Conservation (phyloP, 1,140 invertebrate species). For the Rhyacophila brunnea region DNA sequence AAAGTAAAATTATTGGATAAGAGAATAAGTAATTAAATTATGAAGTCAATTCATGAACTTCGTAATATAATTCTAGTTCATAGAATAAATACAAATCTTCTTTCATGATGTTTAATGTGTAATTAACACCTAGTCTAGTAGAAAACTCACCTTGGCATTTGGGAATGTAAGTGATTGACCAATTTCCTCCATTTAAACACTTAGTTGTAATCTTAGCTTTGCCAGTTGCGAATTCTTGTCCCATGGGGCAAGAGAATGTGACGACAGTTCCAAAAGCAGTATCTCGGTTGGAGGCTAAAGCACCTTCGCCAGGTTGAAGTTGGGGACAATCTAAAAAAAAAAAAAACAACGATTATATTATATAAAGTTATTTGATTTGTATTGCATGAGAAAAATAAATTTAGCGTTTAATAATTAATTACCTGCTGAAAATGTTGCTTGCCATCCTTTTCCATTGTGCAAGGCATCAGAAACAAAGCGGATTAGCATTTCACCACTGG, state of each 20-base stretch:
- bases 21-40: background rate
- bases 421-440: slow-evolving; percentile 90
- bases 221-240: slow-evolving; percentile 93
- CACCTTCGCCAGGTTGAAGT: slow-evolving; percentile 79
- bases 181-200: slow-evolving; percentile 87
- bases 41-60: background rate
- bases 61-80: background rate
- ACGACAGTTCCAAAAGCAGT: slow-evolving; percentile 89
- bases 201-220: slow-evolving; percentile 79
- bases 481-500: slow-evolving; percentile 88
- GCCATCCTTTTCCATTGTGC: slow-evolving; percentile 80
- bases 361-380: background rate
- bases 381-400: slow-evolving; percentile 3
- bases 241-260: slow-evolving; percentile 87
- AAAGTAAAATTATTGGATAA: slow-evolving; percentile 21
- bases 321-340: slow-evolving; percentile 78
- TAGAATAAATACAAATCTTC: too few relatives aligned
- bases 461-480: slow-evolving; percentile 87
- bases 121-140: too few relatives aligned
- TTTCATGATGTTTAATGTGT: too few relatives aligned
- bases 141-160: slow-evolving; percentile 77
- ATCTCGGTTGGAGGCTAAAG: slow-evolving; percentile 85
- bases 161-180: slow-evolving; percentile 90
- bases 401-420: too few relatives aligned
- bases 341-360: background rate